These are phyloP conservation scores for Acleris holmiana DNA, from an alignment of 2,888 invertebrate genomes.

Conservation along the genomic window DNA sequence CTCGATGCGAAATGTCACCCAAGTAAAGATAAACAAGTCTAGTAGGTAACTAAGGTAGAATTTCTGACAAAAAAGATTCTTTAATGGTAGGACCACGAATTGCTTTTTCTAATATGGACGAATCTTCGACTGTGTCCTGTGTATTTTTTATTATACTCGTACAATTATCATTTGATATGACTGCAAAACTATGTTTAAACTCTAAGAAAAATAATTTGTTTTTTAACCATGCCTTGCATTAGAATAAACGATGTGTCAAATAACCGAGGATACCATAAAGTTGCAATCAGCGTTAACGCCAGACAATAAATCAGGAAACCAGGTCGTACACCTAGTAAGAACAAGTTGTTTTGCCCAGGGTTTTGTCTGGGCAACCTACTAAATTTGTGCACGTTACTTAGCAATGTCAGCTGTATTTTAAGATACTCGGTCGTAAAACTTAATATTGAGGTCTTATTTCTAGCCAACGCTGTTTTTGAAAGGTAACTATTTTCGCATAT, in stretches of 20 bases:
- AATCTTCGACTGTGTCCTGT: constrained; percentile 43
- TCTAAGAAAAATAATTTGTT: too few relatives aligned
- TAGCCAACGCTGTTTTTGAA: constrained; percentile 52
- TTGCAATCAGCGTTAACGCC: constrained; percentile 70
- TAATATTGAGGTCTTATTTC: constrained; percentile 66
- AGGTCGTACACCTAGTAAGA: constrained; percentile 76
- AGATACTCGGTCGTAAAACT: constrained; percentile 54
- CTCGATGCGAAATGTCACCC: constrained; percentile 40
- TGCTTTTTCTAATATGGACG: constrained; percentile 40
- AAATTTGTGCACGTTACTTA: constrained; percentile 67
- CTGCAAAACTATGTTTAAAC: constrained; percentile 9
- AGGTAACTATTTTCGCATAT: constrained; percentile 55
- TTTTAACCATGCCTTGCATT: too few relatives aligned
- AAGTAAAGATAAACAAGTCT: constrained; percentile 20
- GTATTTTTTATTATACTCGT: constrained; percentile 27
- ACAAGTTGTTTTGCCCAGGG: constrained; percentile 66
- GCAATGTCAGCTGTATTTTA: constrained; percentile 62
- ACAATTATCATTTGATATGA: constrained; percentile 40
- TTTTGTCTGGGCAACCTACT: constrained; percentile 57
- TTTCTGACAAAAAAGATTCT: neutral
- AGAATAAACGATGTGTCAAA: too few relatives aligned
- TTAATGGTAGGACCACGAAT: constrained; percentile 32
- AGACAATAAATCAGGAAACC: constrained; percentile 73
- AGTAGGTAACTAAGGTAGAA: neutral
- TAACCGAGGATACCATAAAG: constrained; percentile 61